Base-by-base conservation (phyloP, 2,113 vertebrate species). In the Phocoena sinus region DNA sequence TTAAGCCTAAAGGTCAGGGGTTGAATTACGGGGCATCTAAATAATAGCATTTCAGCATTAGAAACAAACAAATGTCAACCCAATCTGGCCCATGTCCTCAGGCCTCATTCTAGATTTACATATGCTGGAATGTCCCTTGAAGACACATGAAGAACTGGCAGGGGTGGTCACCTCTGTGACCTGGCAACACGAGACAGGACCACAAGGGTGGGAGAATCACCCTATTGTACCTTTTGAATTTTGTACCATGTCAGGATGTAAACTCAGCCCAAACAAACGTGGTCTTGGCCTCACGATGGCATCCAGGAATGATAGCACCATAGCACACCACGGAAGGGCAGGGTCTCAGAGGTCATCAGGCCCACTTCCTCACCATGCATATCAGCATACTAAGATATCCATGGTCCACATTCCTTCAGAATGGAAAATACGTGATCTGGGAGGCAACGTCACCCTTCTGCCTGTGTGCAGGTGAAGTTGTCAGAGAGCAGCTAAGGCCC, bases 141-240 rank as follows among this genome's bases (percentile, higher is more conserved):
- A 86, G 31, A 62, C 36, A 20, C 2, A 0, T 3, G 25, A 80
- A 79, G 62, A 62, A 9, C 6, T 0, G 28, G 58, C 81, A 36
- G 3, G 3, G 3, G 21, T 17, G 28, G 10, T 60, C 1, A 36
- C 56, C 81, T 93, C n/a, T 71, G 10, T 21, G 25, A 17, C 41
- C 2, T 0, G 1, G 17, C 63, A 44, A 20, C 0, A 41, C 3
- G 3, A 14, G 63, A 76, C 36, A 18, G 58, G 44, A 2, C 2
- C 53, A 41, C 21, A 3, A 6, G 10, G 31, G 14, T 76, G 71
- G 33, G 56, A 47, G 20, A 70, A 41, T 44, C 21, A 26, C n/a
- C 38, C 20, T 28, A 7, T 8, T 36, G 26, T 11, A 50, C 4
- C 77, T 71, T 77, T 44, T 60, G 81, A 65, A 58, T 36, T 88